Evolutionary conservation across 2,113 vertebrate genomes (phyloP).

Genomic region (Cheirogaleus medius): DNA sequence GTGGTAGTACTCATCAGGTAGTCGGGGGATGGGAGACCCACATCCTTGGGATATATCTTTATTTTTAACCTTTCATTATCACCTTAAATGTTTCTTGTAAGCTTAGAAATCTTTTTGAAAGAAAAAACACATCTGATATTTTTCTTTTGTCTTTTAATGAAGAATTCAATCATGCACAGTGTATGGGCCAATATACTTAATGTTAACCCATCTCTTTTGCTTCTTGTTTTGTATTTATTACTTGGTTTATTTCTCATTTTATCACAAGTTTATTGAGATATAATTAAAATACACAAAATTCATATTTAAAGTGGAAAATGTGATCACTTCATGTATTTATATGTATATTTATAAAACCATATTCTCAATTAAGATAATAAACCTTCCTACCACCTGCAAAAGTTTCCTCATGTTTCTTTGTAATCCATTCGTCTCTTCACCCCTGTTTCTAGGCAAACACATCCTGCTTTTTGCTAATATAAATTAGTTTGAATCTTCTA

Average conservation of each 20-base stretch:
- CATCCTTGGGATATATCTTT: constrained; percentile 23
- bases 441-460: background rate
- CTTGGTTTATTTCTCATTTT: background rate
- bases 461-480: background rate
- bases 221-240: background rate
- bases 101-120: background rate
- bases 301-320: background rate
- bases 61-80: background rate
- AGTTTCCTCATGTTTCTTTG: background rate
- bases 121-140: background rate
- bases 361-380: background rate
- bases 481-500: background rate
- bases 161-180: background rate
- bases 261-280: background rate
- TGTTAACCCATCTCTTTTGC: background rate
- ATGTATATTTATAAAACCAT: background rate
- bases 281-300: background rate
- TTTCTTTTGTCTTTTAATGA: constrained; percentile 36
- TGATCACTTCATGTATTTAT: background rate
- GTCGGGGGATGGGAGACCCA: too few species aligned
- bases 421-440: background rate
- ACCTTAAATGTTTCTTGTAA: background rate
- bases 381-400: background rate
- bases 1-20: too few species aligned
- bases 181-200: background rate